Conservation (phyloP, 2,113 vertebrate species). For the Oncorhynchus tshawytscha region DNA sequence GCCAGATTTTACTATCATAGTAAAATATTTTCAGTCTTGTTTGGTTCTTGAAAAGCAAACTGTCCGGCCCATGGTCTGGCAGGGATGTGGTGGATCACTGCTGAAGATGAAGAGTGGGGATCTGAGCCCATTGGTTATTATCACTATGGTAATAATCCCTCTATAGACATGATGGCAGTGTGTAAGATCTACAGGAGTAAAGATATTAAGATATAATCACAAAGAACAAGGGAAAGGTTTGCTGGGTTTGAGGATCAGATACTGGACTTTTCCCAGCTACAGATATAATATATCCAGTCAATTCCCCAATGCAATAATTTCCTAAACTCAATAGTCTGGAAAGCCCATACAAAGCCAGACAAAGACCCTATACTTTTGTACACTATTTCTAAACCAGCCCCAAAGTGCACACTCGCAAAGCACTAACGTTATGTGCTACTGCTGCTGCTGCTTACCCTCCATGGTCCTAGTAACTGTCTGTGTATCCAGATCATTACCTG, state of each 20-base stretch:
- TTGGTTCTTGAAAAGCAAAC: not conserved
- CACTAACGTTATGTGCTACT: no score
- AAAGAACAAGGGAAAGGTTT: constrained; percentile 5
- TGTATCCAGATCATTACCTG: constrained; percentile 5
- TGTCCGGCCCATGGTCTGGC: not conserved
- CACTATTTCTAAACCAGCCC: no score
- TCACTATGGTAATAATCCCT: not conserved
- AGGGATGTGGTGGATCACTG: not conserved
- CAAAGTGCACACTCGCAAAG: no score
- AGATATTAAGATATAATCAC: not conserved
- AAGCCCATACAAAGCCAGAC: not conserved
- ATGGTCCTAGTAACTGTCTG: not conserved
- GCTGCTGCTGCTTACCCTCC: not conserved
- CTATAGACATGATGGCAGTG: not conserved
- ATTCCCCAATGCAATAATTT: not conserved
- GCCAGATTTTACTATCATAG: no score
- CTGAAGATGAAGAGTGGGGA: not conserved
- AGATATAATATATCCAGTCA: not conserved
- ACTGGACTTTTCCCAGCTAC: constrained; percentile 1
- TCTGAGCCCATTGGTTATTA: no score
- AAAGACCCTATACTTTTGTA: not conserved
- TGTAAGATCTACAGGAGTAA: not conserved
- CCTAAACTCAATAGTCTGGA: not conserved
- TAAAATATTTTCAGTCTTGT: not conserved
- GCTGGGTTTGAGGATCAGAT: not conserved